A percentile compares a stretch with the other conserved stretches of the same genome.
Conservation (phyloP, 2,888 invertebrate species). For the Ectemnius lituratus region DNA sequence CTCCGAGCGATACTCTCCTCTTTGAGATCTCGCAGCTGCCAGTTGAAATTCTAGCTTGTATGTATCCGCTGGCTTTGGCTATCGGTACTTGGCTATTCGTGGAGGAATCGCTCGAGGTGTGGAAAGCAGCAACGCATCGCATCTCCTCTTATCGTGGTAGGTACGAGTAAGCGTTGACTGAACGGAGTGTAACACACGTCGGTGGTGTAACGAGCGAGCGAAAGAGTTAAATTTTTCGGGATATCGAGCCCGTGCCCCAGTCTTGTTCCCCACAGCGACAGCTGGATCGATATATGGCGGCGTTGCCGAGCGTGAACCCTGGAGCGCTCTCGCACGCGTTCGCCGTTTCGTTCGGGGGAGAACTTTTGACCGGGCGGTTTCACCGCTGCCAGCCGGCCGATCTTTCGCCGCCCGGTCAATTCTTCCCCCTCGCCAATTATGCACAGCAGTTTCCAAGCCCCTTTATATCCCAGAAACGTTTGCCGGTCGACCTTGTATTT, state of each 20-base stretch:
- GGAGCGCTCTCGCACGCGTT: slow-evolving; percentile 53
- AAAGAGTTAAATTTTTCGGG: slow-evolving; percentile 56
- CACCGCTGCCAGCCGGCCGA: neutral
- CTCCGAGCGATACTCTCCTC: no score
- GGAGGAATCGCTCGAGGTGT: no score
- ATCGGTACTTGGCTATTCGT: no score
- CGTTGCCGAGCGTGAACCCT: slow-evolving; percentile 66
- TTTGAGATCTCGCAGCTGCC: no score
- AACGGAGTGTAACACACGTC: no score
- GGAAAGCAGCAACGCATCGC: no score
- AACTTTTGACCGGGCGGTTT: slow-evolving; percentile 34
- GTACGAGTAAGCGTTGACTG: no score
- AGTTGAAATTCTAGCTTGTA: no score
- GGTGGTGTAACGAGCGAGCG: slow-evolving; percentile 45
- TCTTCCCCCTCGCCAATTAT: slow-evolving; percentile 56
- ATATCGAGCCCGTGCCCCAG: slow-evolving; percentile 58
- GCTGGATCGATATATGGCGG: slow-evolving; percentile 67
- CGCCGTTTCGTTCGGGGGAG: slow-evolving; percentile 16
- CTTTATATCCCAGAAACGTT: slow-evolving; percentile 66
- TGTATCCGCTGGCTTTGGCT: no score
- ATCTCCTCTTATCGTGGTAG: no score
- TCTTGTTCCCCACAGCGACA: slow-evolving; percentile 60
- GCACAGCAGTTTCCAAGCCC: slow-evolving; percentile 58
- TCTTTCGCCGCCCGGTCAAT: slow-evolving; percentile 37
- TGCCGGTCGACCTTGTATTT: slow-evolving; percentile 70